Percentiles rank a stretch among this genome's conserved stretches.
phyloP scores from a whole-genome alignment of 2,888 invertebrate species.

The Heterodera filipjevi region DNA sequence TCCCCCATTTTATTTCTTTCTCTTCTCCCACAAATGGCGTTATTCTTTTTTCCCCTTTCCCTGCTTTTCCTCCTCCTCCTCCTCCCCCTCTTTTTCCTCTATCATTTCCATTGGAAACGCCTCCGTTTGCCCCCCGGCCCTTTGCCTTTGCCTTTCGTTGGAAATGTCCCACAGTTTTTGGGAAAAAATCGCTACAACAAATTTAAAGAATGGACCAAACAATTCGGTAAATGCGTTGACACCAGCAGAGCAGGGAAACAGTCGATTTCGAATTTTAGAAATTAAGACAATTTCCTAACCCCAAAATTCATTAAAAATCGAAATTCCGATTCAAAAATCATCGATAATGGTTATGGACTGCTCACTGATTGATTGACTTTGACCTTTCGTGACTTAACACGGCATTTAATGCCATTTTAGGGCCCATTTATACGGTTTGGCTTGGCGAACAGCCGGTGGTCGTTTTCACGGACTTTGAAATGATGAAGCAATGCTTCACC shows the following conservation, averaged over 20 bases:
- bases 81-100: neutral
- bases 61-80: neutral
- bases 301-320: too few species aligned
- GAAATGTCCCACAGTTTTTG: neutral
- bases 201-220: neutral
- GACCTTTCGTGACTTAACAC: too few species aligned
- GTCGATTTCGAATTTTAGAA: too few species aligned
- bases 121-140: conserved; percentile 4
- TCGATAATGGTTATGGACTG: too few species aligned
- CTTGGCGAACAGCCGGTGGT: conserved; percentile 22
- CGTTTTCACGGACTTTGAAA: conserved; percentile 23
- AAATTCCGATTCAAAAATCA: too few species aligned
- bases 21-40: too few species aligned
- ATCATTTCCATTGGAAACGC: conserved; percentile 9
- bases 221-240: neutral
- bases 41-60: neutral
- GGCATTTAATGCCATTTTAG: conserved; percentile 20
- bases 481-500: conserved; percentile 21
- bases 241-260: too few species aligned
- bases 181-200: conserved; percentile 7
- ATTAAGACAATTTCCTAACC: too few species aligned
- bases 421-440: conserved; percentile 26
- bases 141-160: neutral
- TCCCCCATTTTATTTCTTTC: neutral
- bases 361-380: too few species aligned